Conservation (phyloP, 2,797 vertebrate species). For the Chromobotia macracanthus region DNA sequence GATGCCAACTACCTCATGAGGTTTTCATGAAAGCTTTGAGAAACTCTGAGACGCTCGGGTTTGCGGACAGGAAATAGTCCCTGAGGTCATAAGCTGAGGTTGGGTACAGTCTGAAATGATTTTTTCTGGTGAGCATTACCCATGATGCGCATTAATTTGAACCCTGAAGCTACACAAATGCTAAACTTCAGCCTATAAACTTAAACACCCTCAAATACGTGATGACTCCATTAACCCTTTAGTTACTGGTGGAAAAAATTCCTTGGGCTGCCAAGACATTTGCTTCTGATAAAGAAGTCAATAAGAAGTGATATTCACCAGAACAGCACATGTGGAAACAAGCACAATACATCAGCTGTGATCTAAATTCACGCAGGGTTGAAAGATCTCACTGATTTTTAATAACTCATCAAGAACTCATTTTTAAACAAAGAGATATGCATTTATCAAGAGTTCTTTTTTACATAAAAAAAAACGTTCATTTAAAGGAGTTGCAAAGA, state of each 20-base stretch:
- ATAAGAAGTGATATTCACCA: conserved; percentile 62
- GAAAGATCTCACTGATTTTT: conserved; percentile 53
- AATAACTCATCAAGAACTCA: conserved; percentile 56
- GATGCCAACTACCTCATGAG: conserved; percentile 35
- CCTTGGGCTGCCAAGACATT: conserved; percentile 58
- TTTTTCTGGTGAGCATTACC: conserved; percentile 28
- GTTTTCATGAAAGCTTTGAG: conserved; percentile 38
- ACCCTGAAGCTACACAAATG: conserved; percentile 13
- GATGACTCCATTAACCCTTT: conserved; percentile 20
- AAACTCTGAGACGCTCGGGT: conserved; percentile 22
- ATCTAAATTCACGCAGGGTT: conserved; percentile 53
- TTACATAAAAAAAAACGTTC: too few relatives aligned
- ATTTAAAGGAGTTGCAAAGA: conserved; percentile 60
- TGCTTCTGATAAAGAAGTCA: conserved; percentile 64
- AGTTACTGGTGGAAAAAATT: conserved; percentile 32
- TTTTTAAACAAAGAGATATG: conserved; percentile 61
- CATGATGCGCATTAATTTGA: conserved; percentile 28
- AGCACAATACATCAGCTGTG: conserved; percentile 56
- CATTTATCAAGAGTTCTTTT: conserved; percentile 60
- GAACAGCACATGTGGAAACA: conserved; percentile 47
- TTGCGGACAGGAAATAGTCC: conserved; percentile 43
- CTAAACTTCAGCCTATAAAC: conserved; percentile 41
- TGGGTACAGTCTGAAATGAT: conserved; percentile 30
- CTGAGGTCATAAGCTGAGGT: conserved; percentile 31
- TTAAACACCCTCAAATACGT: conserved; percentile 16